These are phyloP conservation scores for Hucho hucho DNA, from an alignment of 2,113 vertebrate species.

Conservation along the genomic window DNA sequence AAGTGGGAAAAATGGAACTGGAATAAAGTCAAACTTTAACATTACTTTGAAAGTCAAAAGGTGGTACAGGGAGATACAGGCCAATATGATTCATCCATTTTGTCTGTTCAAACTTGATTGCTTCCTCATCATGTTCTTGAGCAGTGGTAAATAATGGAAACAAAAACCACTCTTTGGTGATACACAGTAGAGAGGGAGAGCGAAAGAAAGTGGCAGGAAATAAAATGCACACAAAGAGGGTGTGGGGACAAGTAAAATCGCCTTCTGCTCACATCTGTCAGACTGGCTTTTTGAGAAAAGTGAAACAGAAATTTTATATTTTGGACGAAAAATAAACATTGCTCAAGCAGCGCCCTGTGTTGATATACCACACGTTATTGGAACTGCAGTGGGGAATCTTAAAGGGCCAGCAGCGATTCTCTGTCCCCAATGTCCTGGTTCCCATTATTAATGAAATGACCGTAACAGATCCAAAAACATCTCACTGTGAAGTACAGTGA, in stretches of 20 bases:
- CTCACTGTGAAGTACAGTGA: neutral
- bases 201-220: neutral
- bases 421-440: neutral
- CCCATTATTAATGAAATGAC: neutral
- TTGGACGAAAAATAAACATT: slow-evolving; percentile 23
- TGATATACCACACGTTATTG: neutral
- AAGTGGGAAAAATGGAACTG: slow-evolving; percentile 4
- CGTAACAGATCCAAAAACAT: neutral
- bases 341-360: neutral
- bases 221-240: neutral
- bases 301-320: slow-evolving; percentile 11
- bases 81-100: no score
- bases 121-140: neutral
- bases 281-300: slow-evolving; percentile 23
- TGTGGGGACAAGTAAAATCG: neutral
- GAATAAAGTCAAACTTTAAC: neutral
- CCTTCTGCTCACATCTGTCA: slow-evolving; percentile 12
- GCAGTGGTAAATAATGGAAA: neutral
- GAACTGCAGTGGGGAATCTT: neutral
- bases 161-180: neutral
- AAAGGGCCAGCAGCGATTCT: neutral
- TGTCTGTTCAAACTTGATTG: no score
- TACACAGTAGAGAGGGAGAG: neutral
- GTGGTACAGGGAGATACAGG: no score
- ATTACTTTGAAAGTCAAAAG: no score